Evolutionary conservation across 2,888 invertebrate species (phyloP).

Genomic region (Notocelia uddmanniana): DNA sequence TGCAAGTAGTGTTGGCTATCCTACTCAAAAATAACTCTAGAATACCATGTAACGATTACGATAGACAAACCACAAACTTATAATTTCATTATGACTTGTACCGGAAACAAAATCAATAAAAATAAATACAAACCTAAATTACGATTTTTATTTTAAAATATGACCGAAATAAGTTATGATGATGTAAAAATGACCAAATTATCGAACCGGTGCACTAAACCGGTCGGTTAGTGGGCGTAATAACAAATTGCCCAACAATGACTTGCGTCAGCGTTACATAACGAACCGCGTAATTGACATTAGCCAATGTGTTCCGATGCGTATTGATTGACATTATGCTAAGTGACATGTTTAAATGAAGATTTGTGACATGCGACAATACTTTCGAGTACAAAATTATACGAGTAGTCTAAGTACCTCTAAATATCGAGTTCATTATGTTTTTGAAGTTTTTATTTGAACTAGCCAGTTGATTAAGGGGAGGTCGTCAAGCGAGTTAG

Average conservation of each 20-base stretch:
- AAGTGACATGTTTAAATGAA: constrained; percentile 2
- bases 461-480: too few species aligned
- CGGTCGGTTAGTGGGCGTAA: constrained; percentile 38
- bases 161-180: constrained; percentile 1
- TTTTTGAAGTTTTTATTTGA: not conserved
- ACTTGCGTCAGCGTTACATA: constrained; percentile 41
- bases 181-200: constrained; percentile 35
- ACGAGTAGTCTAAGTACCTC: too few species aligned
- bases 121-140: not conserved
- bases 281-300: constrained; percentile 37
- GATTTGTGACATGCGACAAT: not conserved
- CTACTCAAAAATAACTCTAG: too few species aligned
- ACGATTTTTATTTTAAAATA: not conserved
- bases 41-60: too few species aligned
- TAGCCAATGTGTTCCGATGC: constrained; percentile 28
- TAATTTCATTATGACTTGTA: too few species aligned
- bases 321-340: constrained; percentile 29
- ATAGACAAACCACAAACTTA: too few species aligned
- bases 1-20: too few species aligned
- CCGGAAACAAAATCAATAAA: not conserved
- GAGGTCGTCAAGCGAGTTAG: too few species aligned
- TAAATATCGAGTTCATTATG: too few species aligned
- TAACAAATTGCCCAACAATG: constrained; percentile 43
- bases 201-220: constrained; percentile 30
- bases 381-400: too few species aligned